Percentiles rank a stretch among this genome's conserved stretches.
Evolutionary conservation across 2,797 vertebrate species (phyloP).

Genomic region (Anableps anableps): DNA sequence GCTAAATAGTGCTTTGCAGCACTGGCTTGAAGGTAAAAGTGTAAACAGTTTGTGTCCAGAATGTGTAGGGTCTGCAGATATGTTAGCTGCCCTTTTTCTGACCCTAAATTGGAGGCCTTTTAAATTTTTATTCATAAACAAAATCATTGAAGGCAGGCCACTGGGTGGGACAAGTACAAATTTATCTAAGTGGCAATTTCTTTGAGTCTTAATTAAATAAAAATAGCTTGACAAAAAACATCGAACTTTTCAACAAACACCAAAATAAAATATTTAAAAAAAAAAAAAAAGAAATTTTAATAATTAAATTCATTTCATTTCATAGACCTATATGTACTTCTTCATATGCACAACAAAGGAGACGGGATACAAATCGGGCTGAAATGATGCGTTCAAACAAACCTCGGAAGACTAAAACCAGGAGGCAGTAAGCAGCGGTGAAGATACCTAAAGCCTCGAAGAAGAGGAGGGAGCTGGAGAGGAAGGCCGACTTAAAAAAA

Average conservation of each 20-base stretch:
- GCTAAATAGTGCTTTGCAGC: no score
- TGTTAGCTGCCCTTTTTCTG: no score
- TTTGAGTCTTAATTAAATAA: not conserved
- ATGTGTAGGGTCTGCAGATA: no score
- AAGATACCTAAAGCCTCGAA: constrained; percentile 2
- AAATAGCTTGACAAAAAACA: not conserved
- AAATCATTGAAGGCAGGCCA: no score
- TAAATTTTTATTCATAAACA: no score
- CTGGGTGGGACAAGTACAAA: no score
- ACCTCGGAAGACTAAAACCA: not conserved
- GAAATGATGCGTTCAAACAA: constrained; percentile 1
- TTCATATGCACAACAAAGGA: not conserved
- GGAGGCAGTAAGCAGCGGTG: constrained; percentile 12
- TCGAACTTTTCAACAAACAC: not conserved
- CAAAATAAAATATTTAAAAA: not conserved
- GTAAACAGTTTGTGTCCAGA: no score
- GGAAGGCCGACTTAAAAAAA: not conserved
- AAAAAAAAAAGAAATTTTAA: not conserved
- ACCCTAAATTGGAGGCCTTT: no score
- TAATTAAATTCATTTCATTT: not conserved
- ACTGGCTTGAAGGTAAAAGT: no score
- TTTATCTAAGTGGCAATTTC: no score
- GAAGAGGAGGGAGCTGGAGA: constrained; percentile 6
- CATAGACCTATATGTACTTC: not conserved
- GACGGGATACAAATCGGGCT: not conserved